phyloP scores from a whole-genome alignment of 2,797 vertebrate genomes.

The Oryzias sinensis region DNA sequence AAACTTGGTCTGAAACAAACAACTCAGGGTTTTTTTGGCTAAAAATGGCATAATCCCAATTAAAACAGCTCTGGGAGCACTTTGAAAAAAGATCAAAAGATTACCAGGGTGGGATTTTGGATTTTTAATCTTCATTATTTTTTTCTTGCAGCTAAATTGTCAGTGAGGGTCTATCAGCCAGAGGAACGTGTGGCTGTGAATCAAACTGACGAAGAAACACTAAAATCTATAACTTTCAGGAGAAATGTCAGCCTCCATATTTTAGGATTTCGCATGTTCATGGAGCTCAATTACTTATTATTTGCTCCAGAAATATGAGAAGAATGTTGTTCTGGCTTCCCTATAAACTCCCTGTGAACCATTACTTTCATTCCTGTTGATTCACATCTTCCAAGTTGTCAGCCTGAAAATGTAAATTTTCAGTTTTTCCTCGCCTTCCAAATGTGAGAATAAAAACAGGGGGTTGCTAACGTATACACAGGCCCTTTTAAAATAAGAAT shows the following conservation, averaged over 20 bases:
- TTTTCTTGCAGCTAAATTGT: neutral
- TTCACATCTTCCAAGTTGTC: neutral
- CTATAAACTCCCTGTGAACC: neutral
- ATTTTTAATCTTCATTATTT: conserved; percentile 4
- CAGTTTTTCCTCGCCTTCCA: too few relatives aligned
- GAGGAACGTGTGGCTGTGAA: conserved; percentile 9
- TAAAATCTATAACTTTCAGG: too few relatives aligned
- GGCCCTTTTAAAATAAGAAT: too few relatives aligned
- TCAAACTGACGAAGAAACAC: neutral
- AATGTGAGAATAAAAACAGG: too few relatives aligned
- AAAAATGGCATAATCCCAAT: too few relatives aligned
- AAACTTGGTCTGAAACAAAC: too few relatives aligned
- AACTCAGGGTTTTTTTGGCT: too few relatives aligned
- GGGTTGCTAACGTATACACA: too few relatives aligned
- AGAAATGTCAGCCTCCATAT: neutral
- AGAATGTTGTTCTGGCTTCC: neutral
- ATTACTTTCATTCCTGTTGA: neutral
- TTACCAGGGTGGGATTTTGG: too few relatives aligned
- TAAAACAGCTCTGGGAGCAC: too few relatives aligned
- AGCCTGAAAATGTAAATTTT: too few relatives aligned
- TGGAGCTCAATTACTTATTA: neutral
- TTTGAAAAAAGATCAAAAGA: too few relatives aligned
- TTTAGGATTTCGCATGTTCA: neutral
- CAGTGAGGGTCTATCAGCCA: conserved; percentile 1
- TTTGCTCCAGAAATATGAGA: neutral